phyloP scores from a whole-genome alignment of 2,797 vertebrate species.

The Eremophila alpestris region DNA sequence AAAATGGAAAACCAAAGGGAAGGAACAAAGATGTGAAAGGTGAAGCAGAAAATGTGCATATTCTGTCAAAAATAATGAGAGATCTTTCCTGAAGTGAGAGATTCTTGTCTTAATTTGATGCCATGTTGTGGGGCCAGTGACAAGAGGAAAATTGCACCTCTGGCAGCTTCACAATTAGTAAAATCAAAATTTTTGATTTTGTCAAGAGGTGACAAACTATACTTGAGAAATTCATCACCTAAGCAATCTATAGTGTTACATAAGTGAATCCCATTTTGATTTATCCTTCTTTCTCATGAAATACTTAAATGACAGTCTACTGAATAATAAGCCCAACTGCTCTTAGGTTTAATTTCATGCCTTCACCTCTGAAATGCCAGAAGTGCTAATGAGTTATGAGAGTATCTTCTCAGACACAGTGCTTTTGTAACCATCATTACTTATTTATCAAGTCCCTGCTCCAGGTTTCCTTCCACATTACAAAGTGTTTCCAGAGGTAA shows the following conservation, averaged over 20 bases:
- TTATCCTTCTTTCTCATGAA: not conserved
- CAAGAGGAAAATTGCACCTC: not conserved
- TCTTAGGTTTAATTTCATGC: not conserved
- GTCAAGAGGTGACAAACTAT: not conserved
- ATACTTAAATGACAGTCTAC: not conserved
- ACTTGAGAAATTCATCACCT: not conserved
- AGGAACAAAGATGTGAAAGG: not conserved
- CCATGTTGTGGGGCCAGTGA: not conserved
- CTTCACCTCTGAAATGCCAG: conserved; percentile 1
- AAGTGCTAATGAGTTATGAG: conserved; percentile 19
- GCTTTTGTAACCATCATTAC: conserved; percentile 1
- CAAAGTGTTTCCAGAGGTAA: conserved; percentile 12
- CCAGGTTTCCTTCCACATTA: not conserved
- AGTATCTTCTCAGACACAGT: conserved; percentile 2
- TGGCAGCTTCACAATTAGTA: not conserved
- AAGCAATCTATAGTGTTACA: not conserved
- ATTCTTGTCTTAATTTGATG: not conserved
- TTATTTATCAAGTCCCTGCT: conserved; percentile 20
- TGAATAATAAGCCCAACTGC: not conserved
- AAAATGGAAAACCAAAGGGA: not conserved
- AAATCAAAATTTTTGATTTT: not conserved
- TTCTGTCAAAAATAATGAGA: not conserved
- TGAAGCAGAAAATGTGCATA: not conserved
- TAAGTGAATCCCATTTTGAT: not conserved
- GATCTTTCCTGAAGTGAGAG: not conserved